Base-by-base conservation (phyloP, 2,113 vertebrate species). In the Elaphurus davidianus region DNA sequence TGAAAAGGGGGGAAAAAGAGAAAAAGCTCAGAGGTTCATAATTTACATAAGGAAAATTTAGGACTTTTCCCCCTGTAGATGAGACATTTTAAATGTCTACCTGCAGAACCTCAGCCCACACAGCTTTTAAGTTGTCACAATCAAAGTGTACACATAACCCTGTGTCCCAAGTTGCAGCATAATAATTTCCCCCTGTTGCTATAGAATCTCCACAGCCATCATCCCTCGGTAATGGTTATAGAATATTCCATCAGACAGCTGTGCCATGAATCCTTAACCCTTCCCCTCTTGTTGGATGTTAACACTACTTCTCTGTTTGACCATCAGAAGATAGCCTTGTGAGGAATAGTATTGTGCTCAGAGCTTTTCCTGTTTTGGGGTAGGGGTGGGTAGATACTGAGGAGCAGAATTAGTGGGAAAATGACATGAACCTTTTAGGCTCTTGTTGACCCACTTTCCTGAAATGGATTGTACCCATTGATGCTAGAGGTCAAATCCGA, bases 181-280 rank as follows among this genome's bases (percentile, higher is more conserved):
- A 97, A 95, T 96, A 97, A 94, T 52, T 95, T 97, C 90, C 95
- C n/a, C 28, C 54, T 79, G 81, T 97, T 96, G 94, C 90, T 95
- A 81, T 97, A 94, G 79, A 95, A 95, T 97, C 62, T 92, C 52
- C 93, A 85, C 88, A 94, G 97, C 81, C 25, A 40, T 94, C 40
- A 64, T 94, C 88, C 81, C 57, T 95, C 1, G 0, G 64, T 85
- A 90, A 96, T 97, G 40, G 79, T 81, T 94, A 50, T 94, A 98
- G 90, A 96, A 96, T 97, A 95, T 94, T 96, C 91, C 59, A 81
- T 76, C 81, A 95, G 79, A 94, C 93, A 97, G 71, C 91, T 90
- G 82, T 87, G 93, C 90, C 85, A 97, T 0, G 0, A 91, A 91
- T 91, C 90, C 52, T 94, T 96, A 92, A 94, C 91, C 43, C 67